Percentiles rank a stretch among this genome's conserved stretches.
Evolutionary conservation across 23 tunicate genomes (phyloP).

Genomic region (Diplosoma virens): DNA sequence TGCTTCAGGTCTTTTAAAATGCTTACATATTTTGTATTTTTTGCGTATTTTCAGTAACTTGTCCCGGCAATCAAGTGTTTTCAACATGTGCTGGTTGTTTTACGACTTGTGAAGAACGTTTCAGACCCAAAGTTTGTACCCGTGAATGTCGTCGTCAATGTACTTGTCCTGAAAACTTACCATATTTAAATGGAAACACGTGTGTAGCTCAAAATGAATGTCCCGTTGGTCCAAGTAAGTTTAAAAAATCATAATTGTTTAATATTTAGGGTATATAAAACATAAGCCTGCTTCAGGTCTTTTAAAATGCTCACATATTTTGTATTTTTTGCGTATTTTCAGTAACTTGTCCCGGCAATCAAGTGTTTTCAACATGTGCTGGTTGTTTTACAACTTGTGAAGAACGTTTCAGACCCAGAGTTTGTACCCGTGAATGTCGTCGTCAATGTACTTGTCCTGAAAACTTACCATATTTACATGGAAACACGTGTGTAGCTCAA

Average conservation of each 20-base stretch:
- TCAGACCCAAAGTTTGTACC: slow-evolving; percentile 16
- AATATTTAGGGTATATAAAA: too few species aligned
- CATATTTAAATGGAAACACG: slow-evolving; percentile 12
- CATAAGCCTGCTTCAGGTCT: too few species aligned
- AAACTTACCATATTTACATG: background rate
- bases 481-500: slow-evolving; percentile 10
- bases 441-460: slow-evolving; percentile 24
- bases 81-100: slow-evolving; percentile 28
- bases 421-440: slow-evolving; percentile 20
- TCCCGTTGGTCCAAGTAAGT: too few species aligned
- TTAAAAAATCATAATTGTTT: too few species aligned
- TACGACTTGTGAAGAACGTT: slow-evolving; percentile 23
- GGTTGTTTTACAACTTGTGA: slow-evolving; percentile 24
- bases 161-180: slow-evolving; percentile 4
- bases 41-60: too few species aligned
- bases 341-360: slow-evolving; percentile 42
- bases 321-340: too few species aligned
- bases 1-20: too few species aligned
- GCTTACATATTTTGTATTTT: too few species aligned
- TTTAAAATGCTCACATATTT: too few species aligned
- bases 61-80: slow-evolving; percentile 33
- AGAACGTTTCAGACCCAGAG: slow-evolving; percentile 10
- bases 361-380: slow-evolving; percentile 26
- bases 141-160: slow-evolving; percentile 16
- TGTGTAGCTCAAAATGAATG: slow-evolving; percentile 12